A percentile compares a stretch with the other conserved stretches of the same genome.
Conservation (phyloP, 2,797 vertebrate genomes). For the Sebastes paucispinis region DNA sequence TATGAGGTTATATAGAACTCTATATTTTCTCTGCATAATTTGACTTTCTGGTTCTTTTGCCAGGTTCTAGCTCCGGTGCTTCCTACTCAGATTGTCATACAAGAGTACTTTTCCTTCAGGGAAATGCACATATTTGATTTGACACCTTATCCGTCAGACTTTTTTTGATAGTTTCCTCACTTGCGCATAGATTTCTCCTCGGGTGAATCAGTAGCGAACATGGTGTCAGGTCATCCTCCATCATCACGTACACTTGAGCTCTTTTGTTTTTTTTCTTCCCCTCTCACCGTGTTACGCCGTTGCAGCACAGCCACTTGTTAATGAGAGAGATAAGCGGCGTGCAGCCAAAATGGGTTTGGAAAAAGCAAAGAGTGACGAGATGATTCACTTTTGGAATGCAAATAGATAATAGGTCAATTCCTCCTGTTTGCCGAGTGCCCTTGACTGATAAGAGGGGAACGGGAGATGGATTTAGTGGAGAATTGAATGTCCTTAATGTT, state of each 20-base stretch:
- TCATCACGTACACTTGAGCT: neutral
- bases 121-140: conserved; percentile 25
- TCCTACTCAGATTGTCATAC: neutral
- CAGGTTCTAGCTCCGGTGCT: conserved; percentile 5
- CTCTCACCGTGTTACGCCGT: neutral
- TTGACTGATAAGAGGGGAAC: conserved; percentile 63
- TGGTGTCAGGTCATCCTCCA: neutral
- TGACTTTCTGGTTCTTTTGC: conserved; percentile 6
- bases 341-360: conserved; percentile 23
- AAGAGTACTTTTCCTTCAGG: neutral
- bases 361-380: conserved; percentile 51
- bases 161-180: neutral
- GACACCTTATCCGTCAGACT: neutral
- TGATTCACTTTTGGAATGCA: conserved; percentile 62
- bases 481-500: conserved; percentile 64
- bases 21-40: conserved; percentile 29
- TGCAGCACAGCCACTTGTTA: conserved; percentile 22
- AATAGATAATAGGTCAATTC: conserved; percentile 64
- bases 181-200: neutral
- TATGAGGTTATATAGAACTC: conserved; percentile 13
- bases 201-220: neutral
- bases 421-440: conserved; percentile 56
- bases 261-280: neutral
- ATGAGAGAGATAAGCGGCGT: conserved; percentile 40
- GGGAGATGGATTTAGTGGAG: conserved; percentile 68